Base-by-base conservation (phyloP, 2,888 invertebrate genomes). In the Himalopsyche kuldschensis region DNA sequence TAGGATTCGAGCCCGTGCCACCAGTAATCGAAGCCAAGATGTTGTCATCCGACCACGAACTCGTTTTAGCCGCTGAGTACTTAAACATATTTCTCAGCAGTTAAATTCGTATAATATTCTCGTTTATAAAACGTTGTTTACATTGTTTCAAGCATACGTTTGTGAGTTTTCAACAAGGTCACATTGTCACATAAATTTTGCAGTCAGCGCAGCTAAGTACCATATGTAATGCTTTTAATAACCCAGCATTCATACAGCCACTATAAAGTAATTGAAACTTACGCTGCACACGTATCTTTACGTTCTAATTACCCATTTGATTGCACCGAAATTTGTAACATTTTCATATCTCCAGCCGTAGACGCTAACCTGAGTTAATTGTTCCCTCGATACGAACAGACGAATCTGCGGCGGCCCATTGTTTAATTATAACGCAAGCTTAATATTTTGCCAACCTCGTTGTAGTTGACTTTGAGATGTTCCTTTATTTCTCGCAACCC, bases 381-480 rank as follows among this genome's bases (percentile, higher is more conserved):
- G 30, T 30, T 69, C 69, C 27, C 69, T 69, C 69, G 69, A 69
- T 69, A 69, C 27, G 69, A 69, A 69, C 30, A 69, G 30, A 27
- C 69, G 69, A 69, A 69, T 69, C 69, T 69, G 69, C 69, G 63
- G 63, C 63, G 69, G 69, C 27, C 69, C 27, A 69, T 69, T 69
- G 69, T 69, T 69, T 69, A 69, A 69, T 69, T 69, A 69, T 69
- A 69, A 69, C 69, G 69, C 30, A 69, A 69, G 69, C 69, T 69
- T 69, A 69, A 69, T 69, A 69, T 69, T 69, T 69, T 69, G 69
- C 69, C 69, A 69, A 27, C 69, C 69, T 69, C 69, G 69, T 69
- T 69, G 69, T 69, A 69, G 69, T 69, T 69, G 69, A 69, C 69
- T 69, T 69, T 69, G 69, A 69, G 69, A 69, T 69, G 69, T 69